Conservation (phyloP, 2,888 invertebrate species). For the Xylota sylvarum region DNA sequence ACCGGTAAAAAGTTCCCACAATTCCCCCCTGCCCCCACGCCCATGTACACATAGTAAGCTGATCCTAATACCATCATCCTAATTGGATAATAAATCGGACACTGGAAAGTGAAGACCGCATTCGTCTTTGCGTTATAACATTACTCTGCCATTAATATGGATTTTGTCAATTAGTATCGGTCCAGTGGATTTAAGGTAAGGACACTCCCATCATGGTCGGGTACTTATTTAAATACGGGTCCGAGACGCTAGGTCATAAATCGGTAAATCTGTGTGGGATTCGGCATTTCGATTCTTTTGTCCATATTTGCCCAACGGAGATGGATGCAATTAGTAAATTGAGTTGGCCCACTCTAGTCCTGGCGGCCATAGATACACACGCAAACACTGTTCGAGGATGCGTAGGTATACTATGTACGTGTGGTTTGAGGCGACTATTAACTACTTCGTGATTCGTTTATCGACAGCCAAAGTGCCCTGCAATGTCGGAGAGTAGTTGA, state of each 20-base stretch:
- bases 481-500: slow-evolving; percentile 24
- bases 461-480: slow-evolving; percentile 14
- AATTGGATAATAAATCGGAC: slow-evolving; percentile 51
- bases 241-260: slow-evolving; percentile 18
- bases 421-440: slow-evolving; percentile 33
- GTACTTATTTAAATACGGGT: slow-evolving; percentile 32
- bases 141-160: slow-evolving; percentile 50
- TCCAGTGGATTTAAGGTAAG: slow-evolving; percentile 29
- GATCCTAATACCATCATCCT: slow-evolving; percentile 34
- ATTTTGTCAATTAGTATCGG: slow-evolving; percentile 48
- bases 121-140: slow-evolving; percentile 41
- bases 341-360: slow-evolving; percentile 23
- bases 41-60: slow-evolving; percentile 4
- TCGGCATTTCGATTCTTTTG: slow-evolving; percentile 28
- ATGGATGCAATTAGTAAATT: slow-evolving; percentile 65
- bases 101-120: slow-evolving; percentile 28
- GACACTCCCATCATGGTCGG: not conserved
- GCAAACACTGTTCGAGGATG: not conserved
- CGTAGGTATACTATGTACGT: not conserved
- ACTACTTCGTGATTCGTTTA: slow-evolving; percentile 32
- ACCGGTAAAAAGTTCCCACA: slow-evolving; percentile 1
- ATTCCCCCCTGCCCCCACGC: not conserved
- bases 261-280: slow-evolving; percentile 45
- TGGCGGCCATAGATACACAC: not conserved
- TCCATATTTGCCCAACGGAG: slow-evolving; percentile 43